Evolutionary conservation across 2,113 vertebrate genomes (phyloP).

Genomic region (Chitala chitala): DNA sequence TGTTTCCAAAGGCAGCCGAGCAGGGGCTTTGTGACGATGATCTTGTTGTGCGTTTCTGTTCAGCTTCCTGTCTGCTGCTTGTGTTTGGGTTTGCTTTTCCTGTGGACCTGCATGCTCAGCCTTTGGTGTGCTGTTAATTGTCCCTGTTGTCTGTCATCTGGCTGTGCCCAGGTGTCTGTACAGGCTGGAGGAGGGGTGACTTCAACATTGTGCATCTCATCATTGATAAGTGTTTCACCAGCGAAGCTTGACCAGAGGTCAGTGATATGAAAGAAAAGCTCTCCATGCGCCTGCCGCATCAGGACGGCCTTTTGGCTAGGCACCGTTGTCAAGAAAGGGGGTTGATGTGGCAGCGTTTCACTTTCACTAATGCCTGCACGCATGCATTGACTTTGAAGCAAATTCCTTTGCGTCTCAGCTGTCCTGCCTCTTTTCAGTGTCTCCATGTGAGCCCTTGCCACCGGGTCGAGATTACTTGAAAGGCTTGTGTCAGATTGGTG

Average conservation of each 20-base stretch:
- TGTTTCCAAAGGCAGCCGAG: too few relatives aligned
- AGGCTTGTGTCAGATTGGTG: neutral
- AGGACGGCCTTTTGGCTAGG: neutral
- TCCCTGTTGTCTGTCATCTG: conserved; percentile 28
- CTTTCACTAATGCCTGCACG: conserved; percentile 23
- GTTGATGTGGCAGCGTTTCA: neutral
- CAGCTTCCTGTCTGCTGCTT: conserved; percentile 27
- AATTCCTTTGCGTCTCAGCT: neutral
- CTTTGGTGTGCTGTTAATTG: conserved; percentile 44
- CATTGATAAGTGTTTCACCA: neutral
- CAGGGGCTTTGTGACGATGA: too few relatives aligned
- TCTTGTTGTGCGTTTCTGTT: too few relatives aligned
- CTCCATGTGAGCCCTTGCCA: neutral
- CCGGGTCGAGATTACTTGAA: neutral
- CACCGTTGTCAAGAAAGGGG: neutral
- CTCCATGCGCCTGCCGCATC: neutral
- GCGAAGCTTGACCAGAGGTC: neutral
- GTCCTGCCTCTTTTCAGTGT: conserved; percentile 33
- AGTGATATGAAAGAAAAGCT: neutral
- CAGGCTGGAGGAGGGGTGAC: conserved; percentile 28
- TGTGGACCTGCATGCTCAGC: conserved; percentile 41
- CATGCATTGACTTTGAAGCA: conserved; percentile 11
- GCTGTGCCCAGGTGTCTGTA: conserved; percentile 27
- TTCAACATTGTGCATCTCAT: neutral
- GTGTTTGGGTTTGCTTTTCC: conserved; percentile 38